Conservation (phyloP, 2,888 invertebrate genomes). For the Peribatodes rhomboidaria region DNA sequence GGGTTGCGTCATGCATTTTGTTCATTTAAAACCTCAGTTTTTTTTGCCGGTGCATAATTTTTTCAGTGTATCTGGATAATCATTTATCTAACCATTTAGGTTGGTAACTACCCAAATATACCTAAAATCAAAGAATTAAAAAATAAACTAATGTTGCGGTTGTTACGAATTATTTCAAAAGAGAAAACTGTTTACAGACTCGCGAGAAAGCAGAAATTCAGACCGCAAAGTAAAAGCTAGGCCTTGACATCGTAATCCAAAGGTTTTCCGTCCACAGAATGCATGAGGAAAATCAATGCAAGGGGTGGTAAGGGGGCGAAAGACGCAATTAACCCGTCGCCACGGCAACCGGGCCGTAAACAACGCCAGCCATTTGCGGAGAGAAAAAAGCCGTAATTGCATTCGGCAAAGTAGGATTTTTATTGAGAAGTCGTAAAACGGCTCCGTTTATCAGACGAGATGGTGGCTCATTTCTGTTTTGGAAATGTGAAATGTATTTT, state of each 20-base stretch:
- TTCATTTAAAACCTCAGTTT: no score
- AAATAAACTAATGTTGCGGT: no score
- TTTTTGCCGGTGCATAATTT: no score
- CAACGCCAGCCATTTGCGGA: slow-evolving; percentile 31
- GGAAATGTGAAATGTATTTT: slow-evolving; percentile 23
- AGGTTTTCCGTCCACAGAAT: slow-evolving; percentile 20
- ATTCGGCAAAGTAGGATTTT: slow-evolving; percentile 24
- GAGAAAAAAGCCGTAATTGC: slow-evolving; percentile 32
- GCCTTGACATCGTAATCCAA: slow-evolving; percentile 19
- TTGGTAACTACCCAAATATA: no score
- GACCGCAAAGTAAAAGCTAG: slow-evolving; percentile 7
- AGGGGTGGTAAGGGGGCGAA: slow-evolving; percentile 8
- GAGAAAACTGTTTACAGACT: background rate
- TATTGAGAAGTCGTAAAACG: slow-evolving; percentile 28
- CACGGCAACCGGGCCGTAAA: slow-evolving; percentile 39
- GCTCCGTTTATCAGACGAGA: slow-evolving; percentile 16
- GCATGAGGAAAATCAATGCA: slow-evolving; percentile 39
- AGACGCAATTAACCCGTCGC: slow-evolving; percentile 38
- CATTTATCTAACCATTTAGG: no score
- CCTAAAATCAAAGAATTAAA: no score
- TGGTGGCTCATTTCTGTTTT: slow-evolving; percentile 20
- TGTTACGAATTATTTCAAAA: no score
- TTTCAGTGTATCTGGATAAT: no score
- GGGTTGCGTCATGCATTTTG: no score
- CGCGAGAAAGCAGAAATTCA: slow-evolving; percentile 1